phyloP scores from a whole-genome alignment of 2,113 vertebrate genomes.

The Oryctolagus cuniculus region DNA sequence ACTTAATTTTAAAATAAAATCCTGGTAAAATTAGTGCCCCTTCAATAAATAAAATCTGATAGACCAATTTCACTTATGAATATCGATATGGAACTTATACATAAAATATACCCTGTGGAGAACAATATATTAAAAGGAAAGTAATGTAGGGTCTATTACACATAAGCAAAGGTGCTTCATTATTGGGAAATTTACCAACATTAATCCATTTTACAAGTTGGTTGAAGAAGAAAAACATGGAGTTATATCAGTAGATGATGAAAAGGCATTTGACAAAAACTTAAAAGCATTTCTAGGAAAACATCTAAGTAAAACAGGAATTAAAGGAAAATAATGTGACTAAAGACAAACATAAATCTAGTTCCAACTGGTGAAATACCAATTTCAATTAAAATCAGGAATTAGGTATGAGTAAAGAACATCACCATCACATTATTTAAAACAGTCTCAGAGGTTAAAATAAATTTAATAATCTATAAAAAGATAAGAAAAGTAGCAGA shows the following conservation, averaged over 20 bases:
- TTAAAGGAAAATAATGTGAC: neutral
- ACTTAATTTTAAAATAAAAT: neutral
- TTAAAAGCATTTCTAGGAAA: neutral
- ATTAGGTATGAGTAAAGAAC: neutral
- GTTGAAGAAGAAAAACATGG: neutral
- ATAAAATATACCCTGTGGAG: neutral
- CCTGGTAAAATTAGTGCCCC: neutral
- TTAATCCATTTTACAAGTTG: neutral
- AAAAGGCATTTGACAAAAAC: no score
- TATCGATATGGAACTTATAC: neutral
- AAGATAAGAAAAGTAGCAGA: neutral
- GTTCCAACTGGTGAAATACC: neutral
- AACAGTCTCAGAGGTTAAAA: neutral
- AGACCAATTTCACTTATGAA: neutral
- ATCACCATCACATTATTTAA: conserved; percentile 25
- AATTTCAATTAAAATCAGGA: conserved; percentile 35
- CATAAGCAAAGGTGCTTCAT: neutral
- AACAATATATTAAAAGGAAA: conserved; percentile 1
- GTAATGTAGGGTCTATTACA: neutral
- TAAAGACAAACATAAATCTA: conserved; percentile 6
- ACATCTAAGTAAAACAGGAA: neutral
- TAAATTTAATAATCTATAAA: conserved; percentile 32
- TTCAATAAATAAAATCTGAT: neutral
- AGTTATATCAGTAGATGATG: neutral
- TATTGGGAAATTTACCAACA: neutral